Conservation (phyloP, 2,113 vertebrate species). For the Xiphophorus maculatus region DNA sequence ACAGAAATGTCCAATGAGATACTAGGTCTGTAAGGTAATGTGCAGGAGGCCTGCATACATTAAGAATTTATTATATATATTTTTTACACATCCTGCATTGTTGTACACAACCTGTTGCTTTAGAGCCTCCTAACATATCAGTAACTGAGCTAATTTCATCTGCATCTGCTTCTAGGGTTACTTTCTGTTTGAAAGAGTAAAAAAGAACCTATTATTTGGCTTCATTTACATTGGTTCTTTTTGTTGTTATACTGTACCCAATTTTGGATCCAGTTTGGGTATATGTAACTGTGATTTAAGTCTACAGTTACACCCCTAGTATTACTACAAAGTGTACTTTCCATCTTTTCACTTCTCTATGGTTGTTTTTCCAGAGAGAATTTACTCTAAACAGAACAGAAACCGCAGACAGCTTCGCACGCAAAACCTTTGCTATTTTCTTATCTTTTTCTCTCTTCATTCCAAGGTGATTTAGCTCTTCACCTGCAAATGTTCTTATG, state of each 20-base stretch:
- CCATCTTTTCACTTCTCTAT: neutral
- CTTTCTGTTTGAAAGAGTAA: too few species aligned
- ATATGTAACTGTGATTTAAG: neutral
- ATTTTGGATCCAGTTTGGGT: neutral
- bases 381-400: neutral
- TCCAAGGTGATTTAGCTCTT: neutral
- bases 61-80: too few species aligned
- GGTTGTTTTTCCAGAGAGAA: neutral
- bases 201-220: too few species aligned
- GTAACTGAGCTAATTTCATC: too few species aligned
- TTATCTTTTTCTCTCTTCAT: neutral
- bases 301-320: neutral
- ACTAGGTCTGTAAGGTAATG: too few species aligned
- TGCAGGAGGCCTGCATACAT: too few species aligned
- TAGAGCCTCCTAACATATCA: too few species aligned
- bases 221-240: neutral
- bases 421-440: neutral
- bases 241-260: neutral
- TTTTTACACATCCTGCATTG: too few species aligned
- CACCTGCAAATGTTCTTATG: neutral
- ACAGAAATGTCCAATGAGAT: too few species aligned
- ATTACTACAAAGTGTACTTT: neutral
- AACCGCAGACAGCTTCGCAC: neutral
- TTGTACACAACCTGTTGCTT: too few species aligned
- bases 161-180: too few species aligned